phyloP scores from a whole-genome alignment of 2,797 vertebrate genomes.

The Molossus molossus region DNA sequence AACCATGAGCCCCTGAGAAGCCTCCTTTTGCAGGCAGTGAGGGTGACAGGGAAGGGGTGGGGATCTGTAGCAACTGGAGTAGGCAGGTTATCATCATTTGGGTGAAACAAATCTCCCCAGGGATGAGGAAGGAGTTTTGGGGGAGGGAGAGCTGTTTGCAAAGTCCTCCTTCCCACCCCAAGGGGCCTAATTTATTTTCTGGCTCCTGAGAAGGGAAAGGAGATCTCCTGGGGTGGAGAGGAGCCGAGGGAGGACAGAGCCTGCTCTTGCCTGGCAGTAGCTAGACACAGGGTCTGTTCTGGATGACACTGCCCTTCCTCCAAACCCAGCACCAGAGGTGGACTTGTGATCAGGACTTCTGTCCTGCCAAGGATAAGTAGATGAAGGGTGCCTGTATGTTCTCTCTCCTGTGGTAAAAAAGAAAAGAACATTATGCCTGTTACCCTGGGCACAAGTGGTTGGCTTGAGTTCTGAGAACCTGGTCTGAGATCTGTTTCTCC shows the following conservation, averaged over 20 bases:
- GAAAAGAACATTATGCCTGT: not conserved
- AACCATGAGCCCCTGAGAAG: not conserved
- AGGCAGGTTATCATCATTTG: constrained; percentile 64
- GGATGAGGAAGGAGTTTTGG: not conserved
- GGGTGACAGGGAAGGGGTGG: not conserved
- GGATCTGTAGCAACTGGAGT: not conserved
- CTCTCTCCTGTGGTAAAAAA: not conserved
- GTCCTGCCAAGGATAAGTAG: not conserved
- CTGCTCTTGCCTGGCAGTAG: constrained; percentile 68
- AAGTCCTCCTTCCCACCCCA: constrained; percentile 69
- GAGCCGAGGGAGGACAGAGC: not conserved
- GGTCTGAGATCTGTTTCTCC: not conserved
- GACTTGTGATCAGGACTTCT: not conserved
- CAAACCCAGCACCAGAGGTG: not conserved
- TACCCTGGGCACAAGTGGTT: not conserved
- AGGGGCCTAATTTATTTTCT: constrained; percentile 82
- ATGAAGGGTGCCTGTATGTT: not conserved
- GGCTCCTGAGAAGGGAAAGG: constrained; percentile 74
- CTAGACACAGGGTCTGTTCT: not conserved
- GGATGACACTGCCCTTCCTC: not conserved
- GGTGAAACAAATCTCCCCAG: constrained; percentile 60
- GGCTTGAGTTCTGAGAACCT: constrained; percentile 18
- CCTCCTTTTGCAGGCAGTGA: not conserved
- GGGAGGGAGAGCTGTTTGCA: constrained; percentile 73
- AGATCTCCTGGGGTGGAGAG: constrained; percentile 50